Conservation (phyloP, 2,888 invertebrate species). For the Tridacna gigas region DNA sequence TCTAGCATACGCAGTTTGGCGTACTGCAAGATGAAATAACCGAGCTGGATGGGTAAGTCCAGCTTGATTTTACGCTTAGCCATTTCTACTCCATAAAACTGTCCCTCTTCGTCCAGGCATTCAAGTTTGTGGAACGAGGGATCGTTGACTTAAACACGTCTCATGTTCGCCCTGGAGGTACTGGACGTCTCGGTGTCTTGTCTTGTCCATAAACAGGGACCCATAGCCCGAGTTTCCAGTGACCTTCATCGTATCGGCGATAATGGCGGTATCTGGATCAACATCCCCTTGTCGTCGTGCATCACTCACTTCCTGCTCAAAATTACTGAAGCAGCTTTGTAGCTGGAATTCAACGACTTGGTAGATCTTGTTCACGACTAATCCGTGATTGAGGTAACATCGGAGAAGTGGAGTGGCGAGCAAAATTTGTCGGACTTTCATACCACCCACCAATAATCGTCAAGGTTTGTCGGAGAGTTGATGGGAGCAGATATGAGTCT, state of each 20-base stretch:
- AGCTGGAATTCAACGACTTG: too few species aligned
- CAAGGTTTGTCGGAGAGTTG: constrained; percentile 34
- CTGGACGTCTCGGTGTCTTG: constrained; percentile 37
- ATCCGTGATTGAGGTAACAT: constrained; percentile 65
- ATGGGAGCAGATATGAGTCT: constrained; percentile 29
- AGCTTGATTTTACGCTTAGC: constrained; percentile 50
- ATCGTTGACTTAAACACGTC: constrained; percentile 46
- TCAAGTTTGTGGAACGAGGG: constrained; percentile 49
- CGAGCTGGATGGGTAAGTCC: constrained; percentile 65
- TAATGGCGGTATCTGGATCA: constrained; percentile 41
- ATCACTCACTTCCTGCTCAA: constrained; percentile 31
- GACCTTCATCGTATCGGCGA: constrained; percentile 48
- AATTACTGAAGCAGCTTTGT: constrained; percentile 56
- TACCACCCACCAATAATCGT: constrained; percentile 48
- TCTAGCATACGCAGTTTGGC: too few species aligned
- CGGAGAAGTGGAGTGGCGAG: constrained; percentile 52
- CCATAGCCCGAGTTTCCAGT: constrained; percentile 56
- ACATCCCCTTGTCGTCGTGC: constrained; percentile 35
- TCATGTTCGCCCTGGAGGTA: constrained; percentile 55
- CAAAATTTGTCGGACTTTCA: constrained; percentile 50
- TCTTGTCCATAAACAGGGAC: constrained; percentile 60
- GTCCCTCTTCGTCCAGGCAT: constrained; percentile 47
- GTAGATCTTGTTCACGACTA: constrained; percentile 49
- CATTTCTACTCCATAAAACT: too few species aligned
- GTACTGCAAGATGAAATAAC: too few species aligned